Evolutionary conservation across 2,113 vertebrate species (phyloP).

Genomic region (Plecotus auritus): DNA sequence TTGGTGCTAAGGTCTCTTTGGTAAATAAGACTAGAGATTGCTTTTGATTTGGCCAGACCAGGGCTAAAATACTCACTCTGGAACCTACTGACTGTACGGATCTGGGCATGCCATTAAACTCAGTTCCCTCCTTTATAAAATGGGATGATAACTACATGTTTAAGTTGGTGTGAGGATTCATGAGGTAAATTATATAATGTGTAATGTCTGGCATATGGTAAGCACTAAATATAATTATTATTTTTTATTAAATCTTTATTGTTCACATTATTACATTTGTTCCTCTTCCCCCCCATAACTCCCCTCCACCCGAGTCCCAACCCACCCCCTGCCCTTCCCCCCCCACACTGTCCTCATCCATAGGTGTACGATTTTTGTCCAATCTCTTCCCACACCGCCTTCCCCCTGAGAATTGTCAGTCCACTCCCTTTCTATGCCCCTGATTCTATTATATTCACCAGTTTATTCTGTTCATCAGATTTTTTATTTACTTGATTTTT

Average conservation of each 20-base stretch:
- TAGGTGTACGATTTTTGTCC: no score
- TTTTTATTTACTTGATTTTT: no score
- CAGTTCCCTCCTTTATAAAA: slow-evolving; percentile 14
- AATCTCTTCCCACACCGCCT: no score
- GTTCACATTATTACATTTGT: no score
- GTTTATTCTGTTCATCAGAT: no score
- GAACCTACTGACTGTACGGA: not conserved
- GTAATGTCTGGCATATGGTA: slow-evolving; percentile 42
- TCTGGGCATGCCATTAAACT: slow-evolving; percentile 14
- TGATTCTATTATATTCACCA: no score
- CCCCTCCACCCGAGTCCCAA: no score
- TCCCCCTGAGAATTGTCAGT: no score
- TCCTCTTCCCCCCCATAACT: no score
- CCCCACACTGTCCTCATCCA: no score
- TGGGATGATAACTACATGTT: not conserved
- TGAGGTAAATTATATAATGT: slow-evolving; percentile 44
- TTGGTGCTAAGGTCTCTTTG: not conserved
- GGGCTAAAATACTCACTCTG: not conserved
- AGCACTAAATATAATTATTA: slow-evolving; percentile 53
- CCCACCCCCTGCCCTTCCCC: no score
- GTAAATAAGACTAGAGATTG: not conserved
- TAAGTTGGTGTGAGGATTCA: slow-evolving; percentile 18
- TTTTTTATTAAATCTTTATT: not conserved
- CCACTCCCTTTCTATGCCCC: no score
- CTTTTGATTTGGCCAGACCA: not conserved